A percentile compares a stretch with the other conserved stretches of the same genome.
These are phyloP conservation scores for Myotis brandtii DNA, from an alignment of 2,113 vertebrate species.

Conservation along the genomic window DNA sequence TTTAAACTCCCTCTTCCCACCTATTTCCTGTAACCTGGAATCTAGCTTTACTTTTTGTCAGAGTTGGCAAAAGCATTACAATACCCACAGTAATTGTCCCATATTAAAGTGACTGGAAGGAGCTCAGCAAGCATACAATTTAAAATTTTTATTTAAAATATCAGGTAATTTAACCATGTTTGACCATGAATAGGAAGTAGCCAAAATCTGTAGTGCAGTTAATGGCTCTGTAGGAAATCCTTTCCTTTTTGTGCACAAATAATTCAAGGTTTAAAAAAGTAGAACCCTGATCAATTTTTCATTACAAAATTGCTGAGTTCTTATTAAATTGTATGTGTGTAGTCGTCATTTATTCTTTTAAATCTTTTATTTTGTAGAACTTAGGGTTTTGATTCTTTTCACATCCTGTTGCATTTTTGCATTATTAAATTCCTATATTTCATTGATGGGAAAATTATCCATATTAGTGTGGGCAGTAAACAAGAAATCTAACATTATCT, in stretches of 20 bases:
- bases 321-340: neutral
- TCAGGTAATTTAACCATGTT: constrained; percentile 12
- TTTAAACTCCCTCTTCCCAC: neutral
- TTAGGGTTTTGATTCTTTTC: constrained; percentile 24
- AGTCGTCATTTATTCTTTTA: constrained; percentile 41
- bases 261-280: constrained; percentile 37
- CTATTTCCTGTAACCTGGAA: constrained; percentile 31
- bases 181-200: constrained; percentile 8
- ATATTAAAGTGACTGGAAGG: constrained; percentile 11
- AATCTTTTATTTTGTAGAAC: constrained; percentile 52
- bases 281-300: constrained; percentile 7
- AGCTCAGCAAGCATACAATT: neutral
- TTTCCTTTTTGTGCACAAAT: constrained; percentile 15
- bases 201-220: neutral
- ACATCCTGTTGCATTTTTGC: neutral
- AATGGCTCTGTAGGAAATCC: constrained; percentile 13
- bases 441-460: constrained; percentile 43
- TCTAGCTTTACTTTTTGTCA: constrained; percentile 45
- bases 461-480: constrained; percentile 2
- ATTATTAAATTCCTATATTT: constrained; percentile 42
- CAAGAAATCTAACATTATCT: constrained; percentile 30
- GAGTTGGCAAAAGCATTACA: neutral
- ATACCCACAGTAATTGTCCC: constrained; percentile 11
- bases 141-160: constrained; percentile 41
- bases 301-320: constrained; percentile 27